These are phyloP conservation scores for Erinaceus europaeus DNA, from an alignment of 2,113 vertebrate species.

Conservation along the genomic window DNA sequence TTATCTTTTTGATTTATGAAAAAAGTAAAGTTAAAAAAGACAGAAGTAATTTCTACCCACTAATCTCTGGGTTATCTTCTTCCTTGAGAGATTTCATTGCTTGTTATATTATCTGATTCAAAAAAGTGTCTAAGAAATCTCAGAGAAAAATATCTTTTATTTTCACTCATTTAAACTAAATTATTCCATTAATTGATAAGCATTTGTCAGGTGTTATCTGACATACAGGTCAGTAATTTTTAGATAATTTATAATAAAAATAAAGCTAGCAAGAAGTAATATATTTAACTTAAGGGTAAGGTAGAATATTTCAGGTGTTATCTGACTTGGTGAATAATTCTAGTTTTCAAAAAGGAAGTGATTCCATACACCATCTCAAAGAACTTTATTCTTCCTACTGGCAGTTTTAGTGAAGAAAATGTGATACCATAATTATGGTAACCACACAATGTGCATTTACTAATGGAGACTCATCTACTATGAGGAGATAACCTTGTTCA, in stretches of 20 bases:
- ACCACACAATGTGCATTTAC: slow-evolving; percentile 61
- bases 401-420: slow-evolving; percentile 63
- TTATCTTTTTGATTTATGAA: not conserved
- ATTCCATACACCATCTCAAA: slow-evolving; percentile 3
- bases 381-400: slow-evolving; percentile 39
- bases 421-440: slow-evolving; percentile 45
- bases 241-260: not conserved
- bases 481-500: slow-evolving; percentile 34
- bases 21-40: not conserved
- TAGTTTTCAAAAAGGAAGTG: slow-evolving; percentile 13
- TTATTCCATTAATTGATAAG: slow-evolving; percentile 25
- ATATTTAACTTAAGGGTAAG: not conserved
- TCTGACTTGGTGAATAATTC: too few relatives aligned
- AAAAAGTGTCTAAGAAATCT: slow-evolving; percentile 13
- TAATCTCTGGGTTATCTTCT: not conserved
- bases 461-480: slow-evolving; percentile 59
- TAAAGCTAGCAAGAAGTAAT: not conserved
- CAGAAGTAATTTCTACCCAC: not conserved
- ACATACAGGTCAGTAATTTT: too few relatives aligned
- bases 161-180: not conserved
- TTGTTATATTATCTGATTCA: not conserved
- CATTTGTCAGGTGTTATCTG: slow-evolving; percentile 13
- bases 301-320: too few relatives aligned
- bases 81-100: not conserved
- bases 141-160: slow-evolving; percentile 15